Evolutionary conservation across 2,113 vertebrate genomes (phyloP).

Genomic region (human): DNA sequence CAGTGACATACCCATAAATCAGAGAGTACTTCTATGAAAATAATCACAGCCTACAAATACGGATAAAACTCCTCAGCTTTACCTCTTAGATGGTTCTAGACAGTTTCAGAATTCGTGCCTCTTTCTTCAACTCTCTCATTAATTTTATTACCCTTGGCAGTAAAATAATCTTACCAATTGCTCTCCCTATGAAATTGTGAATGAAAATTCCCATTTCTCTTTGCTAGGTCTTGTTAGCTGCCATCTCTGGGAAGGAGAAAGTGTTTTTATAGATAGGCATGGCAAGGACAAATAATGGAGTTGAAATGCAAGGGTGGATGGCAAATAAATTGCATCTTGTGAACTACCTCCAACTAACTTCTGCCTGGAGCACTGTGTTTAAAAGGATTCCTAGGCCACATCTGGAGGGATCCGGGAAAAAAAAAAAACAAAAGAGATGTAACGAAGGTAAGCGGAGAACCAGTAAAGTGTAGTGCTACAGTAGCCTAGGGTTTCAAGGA

Average conservation of each 20-base stretch:
- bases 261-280: background rate
- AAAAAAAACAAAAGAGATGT: background rate
- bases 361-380: background rate
- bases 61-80: no score
- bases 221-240: background rate
- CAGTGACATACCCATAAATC: no score
- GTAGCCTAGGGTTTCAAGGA: background rate
- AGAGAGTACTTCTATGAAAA: no score
- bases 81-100: background rate
- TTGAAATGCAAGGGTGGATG: background rate
- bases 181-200: background rate
- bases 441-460: background rate
- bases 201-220: background rate
- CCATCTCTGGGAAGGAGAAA: background rate
- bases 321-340: background rate
- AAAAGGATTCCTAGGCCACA: background rate
- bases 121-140: background rate
- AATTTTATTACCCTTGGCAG: background rate
- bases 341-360: background rate
- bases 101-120: background rate
- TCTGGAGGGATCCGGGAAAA: background rate
- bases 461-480: background rate
- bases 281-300: background rate
- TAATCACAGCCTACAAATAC: no score
- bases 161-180: background rate